Evolutionary conservation across 2,797 vertebrate genomes (phyloP).

Genomic region (Cetoscarus ocellatus): DNA sequence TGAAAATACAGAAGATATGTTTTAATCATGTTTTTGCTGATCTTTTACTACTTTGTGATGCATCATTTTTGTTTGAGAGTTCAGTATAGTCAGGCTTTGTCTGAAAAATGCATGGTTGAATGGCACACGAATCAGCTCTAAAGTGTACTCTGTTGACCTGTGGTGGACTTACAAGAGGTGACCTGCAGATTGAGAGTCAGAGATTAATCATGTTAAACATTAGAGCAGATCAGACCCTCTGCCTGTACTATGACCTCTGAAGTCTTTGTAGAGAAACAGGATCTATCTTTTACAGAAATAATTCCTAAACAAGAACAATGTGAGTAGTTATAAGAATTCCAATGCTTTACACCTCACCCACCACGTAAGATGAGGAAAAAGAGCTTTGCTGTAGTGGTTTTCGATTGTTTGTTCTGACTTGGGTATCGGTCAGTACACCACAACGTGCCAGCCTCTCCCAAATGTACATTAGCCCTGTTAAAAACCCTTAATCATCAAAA

Average conservation of each 20-base stretch:
- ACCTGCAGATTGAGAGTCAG: background rate
- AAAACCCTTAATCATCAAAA: no score
- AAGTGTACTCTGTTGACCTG: background rate
- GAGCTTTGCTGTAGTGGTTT: background rate
- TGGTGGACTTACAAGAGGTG: background rate
- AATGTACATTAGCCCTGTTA: no score
- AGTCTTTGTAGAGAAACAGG: background rate
- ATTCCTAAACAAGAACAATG: background rate
- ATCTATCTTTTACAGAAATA: background rate
- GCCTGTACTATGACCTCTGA: slow-evolving; percentile 19
- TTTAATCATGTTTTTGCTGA: background rate
- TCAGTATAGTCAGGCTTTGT: background rate
- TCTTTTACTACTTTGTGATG: background rate
- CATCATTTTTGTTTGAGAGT: background rate
- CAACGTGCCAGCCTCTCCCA: no score
- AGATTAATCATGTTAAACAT: slow-evolving; percentile 4
- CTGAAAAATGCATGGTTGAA: background rate
- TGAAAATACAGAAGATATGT: background rate
- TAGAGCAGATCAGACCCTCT: slow-evolving; percentile 1
- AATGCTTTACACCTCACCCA: no score
- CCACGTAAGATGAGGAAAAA: no score
- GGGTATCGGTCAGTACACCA: background rate
- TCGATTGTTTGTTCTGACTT: background rate
- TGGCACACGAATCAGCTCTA: background rate
- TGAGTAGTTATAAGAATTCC: background rate